Conservation (phyloP, 2,888 invertebrate species). For the Hirtodrosophila cameraria region DNA sequence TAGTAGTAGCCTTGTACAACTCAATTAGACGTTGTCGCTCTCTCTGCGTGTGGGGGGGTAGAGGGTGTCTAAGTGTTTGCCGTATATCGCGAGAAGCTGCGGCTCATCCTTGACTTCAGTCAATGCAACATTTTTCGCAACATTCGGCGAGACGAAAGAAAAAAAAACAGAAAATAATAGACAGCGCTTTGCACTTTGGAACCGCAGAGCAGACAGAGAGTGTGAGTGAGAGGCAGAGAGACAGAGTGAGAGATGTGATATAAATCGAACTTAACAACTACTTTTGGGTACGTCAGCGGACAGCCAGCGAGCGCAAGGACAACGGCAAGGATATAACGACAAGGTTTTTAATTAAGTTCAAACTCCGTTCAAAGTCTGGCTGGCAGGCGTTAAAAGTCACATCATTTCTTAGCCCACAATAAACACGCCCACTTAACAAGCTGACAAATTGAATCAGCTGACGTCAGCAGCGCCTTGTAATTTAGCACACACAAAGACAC, state of each 20-base stretch:
- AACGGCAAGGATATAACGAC: slow-evolving; percentile 33
- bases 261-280: slow-evolving; percentile 79
- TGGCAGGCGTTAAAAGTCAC: slow-evolving; percentile 74
- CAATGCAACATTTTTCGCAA: slow-evolving; percentile 33
- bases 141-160: slow-evolving; percentile 8
- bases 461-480: slow-evolving; percentile 60
- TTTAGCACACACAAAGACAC: slow-evolving; percentile 44
- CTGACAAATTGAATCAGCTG: slow-evolving; percentile 75
- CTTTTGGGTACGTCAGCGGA: slow-evolving; percentile 31
- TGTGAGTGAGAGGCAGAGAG: no score
- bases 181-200: slow-evolving; percentile 78
- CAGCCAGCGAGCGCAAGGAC: not conserved
- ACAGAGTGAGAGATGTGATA: slow-evolving; percentile 21
- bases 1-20: slow-evolving; percentile 82
- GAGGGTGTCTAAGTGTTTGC: slow-evolving; percentile 52
- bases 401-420: slow-evolving; percentile 53
- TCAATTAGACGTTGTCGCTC: slow-evolving; percentile 76
- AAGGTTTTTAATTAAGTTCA: slow-evolving; percentile 81
- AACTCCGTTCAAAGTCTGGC: slow-evolving; percentile 52
- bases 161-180: slow-evolving; percentile 13
- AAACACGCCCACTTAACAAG: slow-evolving; percentile 54
- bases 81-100: slow-evolving; percentile 51
- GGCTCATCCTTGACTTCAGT: slow-evolving; percentile 33
- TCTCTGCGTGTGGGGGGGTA: not conserved
- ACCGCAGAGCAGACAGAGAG: slow-evolving; percentile 64